phyloP scores from a whole-genome alignment of 2,888 invertebrate species.

The Baccha elongata region DNA sequence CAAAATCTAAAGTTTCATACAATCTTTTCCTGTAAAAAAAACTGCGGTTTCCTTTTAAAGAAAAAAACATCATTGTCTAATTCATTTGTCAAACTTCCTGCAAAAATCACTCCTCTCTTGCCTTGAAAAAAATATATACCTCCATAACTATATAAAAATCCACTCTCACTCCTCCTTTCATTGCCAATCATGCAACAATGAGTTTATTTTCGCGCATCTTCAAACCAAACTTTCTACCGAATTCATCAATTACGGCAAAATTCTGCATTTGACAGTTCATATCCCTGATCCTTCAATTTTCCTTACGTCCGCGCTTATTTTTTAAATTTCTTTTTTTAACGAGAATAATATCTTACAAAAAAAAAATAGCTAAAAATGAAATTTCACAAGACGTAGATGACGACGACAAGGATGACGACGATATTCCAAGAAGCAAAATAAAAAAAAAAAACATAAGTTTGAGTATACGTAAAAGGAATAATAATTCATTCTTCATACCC shows the following conservation, averaged over 20 bases:
- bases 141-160: neutral
- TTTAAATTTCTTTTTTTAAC: conserved; percentile 39
- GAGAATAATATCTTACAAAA: conserved; percentile 43
- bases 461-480: conserved; percentile 71
- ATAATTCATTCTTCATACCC: conserved; percentile 69
- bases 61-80: conserved; percentile 6
- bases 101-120: neutral
- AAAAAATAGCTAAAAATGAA: neutral
- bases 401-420: conserved; percentile 17
- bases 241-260: conserved; percentile 69
- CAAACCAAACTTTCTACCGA: conserved; percentile 48
- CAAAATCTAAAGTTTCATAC: too few relatives aligned
- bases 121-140: neutral
- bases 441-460: conserved; percentile 21
- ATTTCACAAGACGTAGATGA: conserved; percentile 29
- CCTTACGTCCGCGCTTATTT: conserved; percentile 46
- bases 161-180: neutral
- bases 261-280: conserved; percentile 73
- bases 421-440: conserved; percentile 11
- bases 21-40: too few relatives aligned
- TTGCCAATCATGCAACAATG: conserved; percentile 48
- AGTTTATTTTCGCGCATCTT: conserved; percentile 51
- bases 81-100: conserved; percentile 13
- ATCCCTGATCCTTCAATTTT: conserved; percentile 72
- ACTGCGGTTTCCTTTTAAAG: conserved; percentile 11